Base-by-base conservation (phyloP, 2,888 invertebrate species). In the Ormia ochracea region DNA sequence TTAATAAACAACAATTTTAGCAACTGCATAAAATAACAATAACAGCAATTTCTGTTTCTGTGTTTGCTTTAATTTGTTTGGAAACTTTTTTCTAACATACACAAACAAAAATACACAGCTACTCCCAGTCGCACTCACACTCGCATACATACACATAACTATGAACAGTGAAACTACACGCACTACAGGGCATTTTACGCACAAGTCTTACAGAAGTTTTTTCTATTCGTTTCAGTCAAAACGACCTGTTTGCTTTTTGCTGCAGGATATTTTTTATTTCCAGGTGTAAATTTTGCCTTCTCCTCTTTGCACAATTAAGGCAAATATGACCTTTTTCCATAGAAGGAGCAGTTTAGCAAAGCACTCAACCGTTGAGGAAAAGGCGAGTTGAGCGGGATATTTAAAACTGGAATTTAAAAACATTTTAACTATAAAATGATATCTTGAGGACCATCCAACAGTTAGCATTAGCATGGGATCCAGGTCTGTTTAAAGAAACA, bases 131-230 rank as follows among this genome's bases (percentile, higher is more conserved):
- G n/a, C n/a, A n/a, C n/a, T n/a, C n/a, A n/a, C n/a, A n/a, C n/a
- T n/a, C n/a, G 23, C 33, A 50, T 17, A 36, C 23, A n/a, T 1
- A 6, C 36, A 43, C 23, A 23, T 26, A 50, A 28, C n/a, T n/a
- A n/a, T n/a, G n/a, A 28, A 36, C 2, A 52, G 9, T n/a, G n/a
- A 41, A 50, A 50, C 31, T 21, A 38, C 52, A 52, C 59, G 59
- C 70, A 61, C 52, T 23, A 28, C 50, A 61, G 41, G 50, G 52
- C 52, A 48, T 70, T 70, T 58, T 17, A 72, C 70, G 70, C 70
- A 72, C 61, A 52, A 72, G 41, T n/a, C 14, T n/a, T 21, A 7
- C 21, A 4, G 21, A 0, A 3, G 10, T 9, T 23, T 17, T 56
- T 41, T 10, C 7, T 38, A 26, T 43, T 41, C 21, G 43, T 41